A percentile compares a stretch with the other conserved stretches of the same genome.
phyloP scores from a whole-genome alignment of 1,140 invertebrate genomes.

The Drosophila neocordata region DNA sequence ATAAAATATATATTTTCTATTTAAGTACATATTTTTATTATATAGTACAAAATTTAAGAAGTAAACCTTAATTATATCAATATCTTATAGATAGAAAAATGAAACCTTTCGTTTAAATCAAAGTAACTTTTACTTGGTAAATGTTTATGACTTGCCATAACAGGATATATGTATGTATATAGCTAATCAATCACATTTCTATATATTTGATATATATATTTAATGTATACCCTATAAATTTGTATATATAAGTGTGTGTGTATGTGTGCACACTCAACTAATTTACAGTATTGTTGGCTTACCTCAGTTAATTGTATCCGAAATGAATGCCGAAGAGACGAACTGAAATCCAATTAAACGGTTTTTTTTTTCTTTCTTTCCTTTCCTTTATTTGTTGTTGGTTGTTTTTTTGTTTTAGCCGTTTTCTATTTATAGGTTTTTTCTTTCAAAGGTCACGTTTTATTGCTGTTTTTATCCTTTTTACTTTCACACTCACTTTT shows the following conservation, averaged over 20 bases:
- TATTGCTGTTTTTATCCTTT: conserved; percentile 38
- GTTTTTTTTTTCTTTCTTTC: conserved; percentile 10
- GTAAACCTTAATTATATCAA: no score
- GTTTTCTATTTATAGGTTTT: conserved; percentile 54
- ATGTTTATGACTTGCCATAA: not conserved
- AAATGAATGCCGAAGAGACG: conserved; percentile 33
- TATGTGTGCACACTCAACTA: not conserved
- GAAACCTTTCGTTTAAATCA: not conserved
- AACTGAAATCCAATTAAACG: conserved; percentile 71
- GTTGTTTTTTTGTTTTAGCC: conserved; percentile 9
- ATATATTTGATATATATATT: not conserved
- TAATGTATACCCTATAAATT: not conserved
- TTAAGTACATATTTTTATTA: no score
- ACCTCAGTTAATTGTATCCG: conserved; percentile 55
- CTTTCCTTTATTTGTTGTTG: conserved; percentile 20
- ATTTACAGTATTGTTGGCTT: conserved; percentile 24
- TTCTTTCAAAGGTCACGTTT: conserved; percentile 55
- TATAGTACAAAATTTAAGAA: no score
- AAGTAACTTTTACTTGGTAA: not conserved
- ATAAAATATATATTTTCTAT: no score
- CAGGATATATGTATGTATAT: not conserved
- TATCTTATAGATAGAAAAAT: not conserved
- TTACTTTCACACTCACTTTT: conserved; percentile 63
- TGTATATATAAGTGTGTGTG: not conserved
- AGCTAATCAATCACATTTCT: not conserved